Evolutionary conservation across 2,113 vertebrate genomes (phyloP), one percentile per base, ranked within the genome.

Genomic region (Semicossyphus pulcher): DNA sequence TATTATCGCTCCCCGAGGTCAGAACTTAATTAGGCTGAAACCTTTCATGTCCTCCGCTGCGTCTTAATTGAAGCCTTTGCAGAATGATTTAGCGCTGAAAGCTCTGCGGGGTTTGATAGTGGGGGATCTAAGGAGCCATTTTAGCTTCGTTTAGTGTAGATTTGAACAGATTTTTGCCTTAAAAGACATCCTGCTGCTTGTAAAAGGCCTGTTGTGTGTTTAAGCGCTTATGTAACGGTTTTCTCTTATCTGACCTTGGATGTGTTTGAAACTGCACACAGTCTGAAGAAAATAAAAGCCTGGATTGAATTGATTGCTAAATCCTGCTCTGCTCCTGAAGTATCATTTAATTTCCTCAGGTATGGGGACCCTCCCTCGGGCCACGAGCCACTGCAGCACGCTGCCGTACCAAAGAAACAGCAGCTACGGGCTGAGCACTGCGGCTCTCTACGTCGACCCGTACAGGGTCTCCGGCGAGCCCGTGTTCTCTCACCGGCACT

Each of bases 401-500:
- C 93, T 97, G 88, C 94, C 95, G 65, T 98, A 96, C 96, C 97
- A 96, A 95, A 96, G 97, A 94, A 97, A 93, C 87, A 93, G 93
- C 88, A 93, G 93, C 87, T 98, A 94, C 16, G 92, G 93, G 73
- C 91, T 97, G 89, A 95, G 93, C 89, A 78, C 95, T 23, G 84
- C 95, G 18, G 95, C 94, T 23, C 92, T 95, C 84, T 97, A 95
- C 15, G 93, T 95, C 0, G 97, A 99, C 83, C 94, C 96, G 52
- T 97, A 95, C 91, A 91, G 94, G 86, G 88, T 95, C 21, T 64
- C 93, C 5, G 79, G 94, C 0, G 97, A 98, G 75, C 82, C 94
- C 29, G 69, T 53, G 73, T 98, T 80, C 83, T 80, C 87, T 53
- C 89, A 87, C 54, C 82, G 92, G 10, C 92, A 92, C 81, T 88